A percentile compares a stretch with the other conserved stretches of the same genome.
Evolutionary conservation across 2,888 invertebrate genomes (phyloP).

Genomic region (Hartigia nigra): DNA sequence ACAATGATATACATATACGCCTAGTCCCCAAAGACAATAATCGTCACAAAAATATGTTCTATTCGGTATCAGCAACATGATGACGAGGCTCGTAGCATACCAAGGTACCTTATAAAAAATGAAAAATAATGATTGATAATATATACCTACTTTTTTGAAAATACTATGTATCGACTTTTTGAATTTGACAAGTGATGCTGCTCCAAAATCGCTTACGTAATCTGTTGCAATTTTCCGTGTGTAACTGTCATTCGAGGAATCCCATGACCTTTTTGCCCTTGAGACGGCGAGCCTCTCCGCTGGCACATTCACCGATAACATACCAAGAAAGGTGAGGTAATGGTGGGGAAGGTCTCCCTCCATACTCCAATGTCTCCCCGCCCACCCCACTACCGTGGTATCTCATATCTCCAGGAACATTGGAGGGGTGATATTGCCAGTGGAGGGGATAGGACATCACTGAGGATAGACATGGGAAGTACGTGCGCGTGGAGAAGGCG

Average conservation of each 20-base stretch:
- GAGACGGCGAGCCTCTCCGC: constrained; percentile 45
- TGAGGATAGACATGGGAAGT: constrained; percentile 39
- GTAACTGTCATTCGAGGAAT: constrained; percentile 11
- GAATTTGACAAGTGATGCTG: neutral
- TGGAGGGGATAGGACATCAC: neutral
- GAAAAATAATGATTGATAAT: neutral
- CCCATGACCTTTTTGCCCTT: constrained; percentile 58
- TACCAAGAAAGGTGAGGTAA: constrained; percentile 18
- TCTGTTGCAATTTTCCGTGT: neutral
- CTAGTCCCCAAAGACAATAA: neutral
- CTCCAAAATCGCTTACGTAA: neutral
- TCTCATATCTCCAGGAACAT: constrained; percentile 2
- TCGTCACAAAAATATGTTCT: neutral
- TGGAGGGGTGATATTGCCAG: neutral
- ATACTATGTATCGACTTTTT: neutral
- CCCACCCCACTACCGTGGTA: constrained; percentile 8
- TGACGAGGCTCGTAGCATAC: neutral
- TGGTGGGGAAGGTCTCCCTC: neutral
- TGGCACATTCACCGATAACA: constrained; percentile 38
- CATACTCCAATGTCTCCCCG: neutral
- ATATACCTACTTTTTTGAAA: neutral
- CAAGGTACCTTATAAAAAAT: neutral
- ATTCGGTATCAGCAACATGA: neutral
- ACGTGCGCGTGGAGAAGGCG: constrained; percentile 46
- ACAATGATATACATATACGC: neutral